Evolutionary conservation across 2,888 invertebrate genomes (phyloP), one percentile per base, ranked within the genome.

Genomic region (Phyllotreta cruciferae): DNA sequence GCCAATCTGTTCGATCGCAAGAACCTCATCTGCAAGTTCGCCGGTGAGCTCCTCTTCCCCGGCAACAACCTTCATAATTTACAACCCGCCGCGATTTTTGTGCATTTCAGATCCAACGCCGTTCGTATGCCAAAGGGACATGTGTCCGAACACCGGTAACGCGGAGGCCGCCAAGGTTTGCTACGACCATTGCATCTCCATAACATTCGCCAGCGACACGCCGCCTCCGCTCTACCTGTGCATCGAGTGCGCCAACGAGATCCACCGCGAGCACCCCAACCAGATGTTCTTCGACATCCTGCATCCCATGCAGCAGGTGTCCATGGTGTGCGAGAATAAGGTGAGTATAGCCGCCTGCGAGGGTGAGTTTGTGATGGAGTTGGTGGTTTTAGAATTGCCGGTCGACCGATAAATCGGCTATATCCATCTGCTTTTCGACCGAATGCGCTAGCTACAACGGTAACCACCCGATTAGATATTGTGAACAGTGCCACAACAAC

Each of bases 381-480:
- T 24, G 24, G 24, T 1, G 41, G 9, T 81, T 83, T 34, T 79
- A 95, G 92, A 98, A 96, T 78, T 98, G 98, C 78, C 89, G 94
- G 52, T 92, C 96, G 0, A 85, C 88, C 0, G 94, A 96, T 73
- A 97, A 96, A 80, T 89, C 93, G 1, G 97, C 98, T 0, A 90
- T 95, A 66, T 94, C 95, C 7, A 96, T 98, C 53, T 99, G 99
- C 79, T 98, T 98, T 81, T 94, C 96, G 0, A 92, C 91, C 50
- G 98, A 98, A 80, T 99, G 99, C 79, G 96, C 96, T 42, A 94
- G 94, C 77, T 94, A 94, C 78, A 98, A 98, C 80, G 93, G 95
- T 36, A 96, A 96, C 79, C 93, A 95, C 78, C 99, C 99, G 1
- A 96, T 98, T 67, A 88, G 98, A 52, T 95, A 94, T 79, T 96